Evolutionary conservation across 1,140 invertebrate species (phyloP).

Genomic region (Lepidurus arcticus): DNA sequence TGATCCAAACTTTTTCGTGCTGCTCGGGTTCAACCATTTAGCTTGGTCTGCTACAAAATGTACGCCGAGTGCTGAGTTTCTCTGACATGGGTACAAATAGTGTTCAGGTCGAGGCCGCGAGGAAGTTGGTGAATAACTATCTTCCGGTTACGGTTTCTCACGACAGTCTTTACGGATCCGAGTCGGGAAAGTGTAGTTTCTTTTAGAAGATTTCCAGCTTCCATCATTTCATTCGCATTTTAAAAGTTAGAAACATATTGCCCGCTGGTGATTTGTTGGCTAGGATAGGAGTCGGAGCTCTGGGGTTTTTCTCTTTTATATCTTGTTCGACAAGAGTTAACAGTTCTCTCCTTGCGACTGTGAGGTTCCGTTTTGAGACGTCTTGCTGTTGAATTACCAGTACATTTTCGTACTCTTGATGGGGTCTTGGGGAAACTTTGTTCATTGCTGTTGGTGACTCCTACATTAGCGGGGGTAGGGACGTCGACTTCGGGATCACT

Average conservation of each 20-base stretch:
- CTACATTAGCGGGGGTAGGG: no score
- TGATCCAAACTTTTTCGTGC: neutral
- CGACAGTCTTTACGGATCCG: neutral
- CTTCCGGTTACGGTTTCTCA: neutral
- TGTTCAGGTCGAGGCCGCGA: neutral
- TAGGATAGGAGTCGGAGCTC: no score
- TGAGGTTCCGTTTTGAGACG: no score
- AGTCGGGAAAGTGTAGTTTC: neutral
- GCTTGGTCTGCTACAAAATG: neutral
- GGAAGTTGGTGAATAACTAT: constrained; percentile 25
- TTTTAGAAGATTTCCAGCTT: neutral
- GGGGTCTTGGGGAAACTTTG: no score
- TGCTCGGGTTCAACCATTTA: neutral
- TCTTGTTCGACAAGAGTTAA: no score
- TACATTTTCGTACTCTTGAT: no score
- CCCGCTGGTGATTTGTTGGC: neutral
- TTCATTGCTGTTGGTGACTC: no score
- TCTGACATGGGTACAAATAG: neutral
- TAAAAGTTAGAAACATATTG: neutral
- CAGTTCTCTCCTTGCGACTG: no score
- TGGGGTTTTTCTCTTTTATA: no score
- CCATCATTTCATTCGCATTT: neutral
- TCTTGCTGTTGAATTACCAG: no score
- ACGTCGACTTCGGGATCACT: no score
- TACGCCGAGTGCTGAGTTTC: neutral